Evolutionary conservation across 2,113 vertebrate species (phyloP).

Genomic region (Eptesicus fuscus): DNA sequence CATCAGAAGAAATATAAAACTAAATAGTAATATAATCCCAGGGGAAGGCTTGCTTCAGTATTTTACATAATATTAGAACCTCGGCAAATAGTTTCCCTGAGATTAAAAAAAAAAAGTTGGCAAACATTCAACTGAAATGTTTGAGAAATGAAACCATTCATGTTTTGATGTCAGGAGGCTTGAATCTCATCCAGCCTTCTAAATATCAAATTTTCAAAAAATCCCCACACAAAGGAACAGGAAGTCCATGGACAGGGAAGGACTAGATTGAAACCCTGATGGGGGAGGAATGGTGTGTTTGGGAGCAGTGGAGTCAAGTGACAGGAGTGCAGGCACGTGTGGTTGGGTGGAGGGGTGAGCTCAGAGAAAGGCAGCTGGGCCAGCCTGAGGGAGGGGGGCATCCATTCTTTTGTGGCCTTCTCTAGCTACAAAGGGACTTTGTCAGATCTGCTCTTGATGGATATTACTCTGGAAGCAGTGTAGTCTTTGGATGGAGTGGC

Average conservation of each 20-base stretch:
- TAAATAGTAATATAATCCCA: slow-evolving; percentile 77
- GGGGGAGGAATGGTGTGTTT: background rate
- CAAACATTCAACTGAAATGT: slow-evolving; percentile 76
- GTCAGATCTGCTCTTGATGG: background rate
- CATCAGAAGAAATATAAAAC: slow-evolving; percentile 77
- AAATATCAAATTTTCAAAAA: slow-evolving; percentile 63
- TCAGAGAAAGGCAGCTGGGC: background rate
- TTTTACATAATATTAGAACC: slow-evolving; percentile 73
- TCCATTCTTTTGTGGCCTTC: background rate
- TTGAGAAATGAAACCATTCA: slow-evolving; percentile 75
- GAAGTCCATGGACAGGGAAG: background rate
- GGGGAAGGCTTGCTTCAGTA: slow-evolving; percentile 46
- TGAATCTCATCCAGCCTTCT: slow-evolving; percentile 56
- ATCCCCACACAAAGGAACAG: slow-evolving; percentile 19
- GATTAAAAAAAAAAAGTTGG: slow-evolving; percentile 69
- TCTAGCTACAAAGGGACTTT: background rate
- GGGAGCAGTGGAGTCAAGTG: too few species aligned
- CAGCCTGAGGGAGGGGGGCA: background rate
- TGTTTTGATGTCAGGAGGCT: slow-evolving; percentile 71
- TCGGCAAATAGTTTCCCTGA: slow-evolving; percentile 76
- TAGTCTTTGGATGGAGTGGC: background rate
- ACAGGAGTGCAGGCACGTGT: background rate
- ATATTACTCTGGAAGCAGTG: background rate
- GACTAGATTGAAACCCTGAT: background rate
- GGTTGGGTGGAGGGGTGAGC: background rate